Evolutionary conservation across 2,888 invertebrate genomes (phyloP), one percentile per base, ranked within the genome.

Genomic region (Rhingia campestris): DNA sequence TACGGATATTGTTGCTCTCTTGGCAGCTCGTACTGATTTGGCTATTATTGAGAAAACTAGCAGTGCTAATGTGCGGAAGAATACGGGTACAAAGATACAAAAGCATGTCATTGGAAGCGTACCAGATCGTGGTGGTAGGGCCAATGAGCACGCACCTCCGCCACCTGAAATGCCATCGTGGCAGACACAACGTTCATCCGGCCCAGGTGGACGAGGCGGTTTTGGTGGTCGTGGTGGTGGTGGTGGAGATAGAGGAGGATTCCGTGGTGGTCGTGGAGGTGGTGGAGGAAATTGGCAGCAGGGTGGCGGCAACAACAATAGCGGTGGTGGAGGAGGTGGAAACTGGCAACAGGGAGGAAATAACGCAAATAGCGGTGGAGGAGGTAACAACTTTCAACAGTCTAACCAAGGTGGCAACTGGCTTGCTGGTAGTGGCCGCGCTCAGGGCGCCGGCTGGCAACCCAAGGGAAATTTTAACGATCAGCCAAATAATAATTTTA

Each of bases 161-260:
- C 97, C 98, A 0, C 98, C 98, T 0, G 99, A 99, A 92, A 98
- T 99, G 98, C 99, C 99, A 0, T 95, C 97, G 0, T 99, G 98
- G 97, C 95, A 95, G 88, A 96, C 97, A 41, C 92, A 93, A 64
- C 92, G 94, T 43, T 92, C 92, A 0, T 88, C 92, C 39, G 93
- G 92, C 39, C 92, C 93, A 39, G 92, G 90, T 6, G 90, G 91
- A 2, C 88, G 92, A 0, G 87, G 89, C 0, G 88, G 88, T 3
- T 77, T 86, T 6, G 88, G 89, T 4, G 86, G 89, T 9, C 85
- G 89, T 35, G 87, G 89, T 80, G 88, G 88, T 14, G 87, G 88
- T 7, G 88, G 88, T 35, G 86, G 88, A 12, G 69, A 87, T 54
- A 87, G 89, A 80, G 79, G 67, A 61, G 73, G 64, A 1, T 81